Percentiles rank a stretch among this genome's conserved stretches.
Evolutionary conservation across 2,888 invertebrate genomes (phyloP).

Genomic region (Orchesellides sinensis): DNA sequence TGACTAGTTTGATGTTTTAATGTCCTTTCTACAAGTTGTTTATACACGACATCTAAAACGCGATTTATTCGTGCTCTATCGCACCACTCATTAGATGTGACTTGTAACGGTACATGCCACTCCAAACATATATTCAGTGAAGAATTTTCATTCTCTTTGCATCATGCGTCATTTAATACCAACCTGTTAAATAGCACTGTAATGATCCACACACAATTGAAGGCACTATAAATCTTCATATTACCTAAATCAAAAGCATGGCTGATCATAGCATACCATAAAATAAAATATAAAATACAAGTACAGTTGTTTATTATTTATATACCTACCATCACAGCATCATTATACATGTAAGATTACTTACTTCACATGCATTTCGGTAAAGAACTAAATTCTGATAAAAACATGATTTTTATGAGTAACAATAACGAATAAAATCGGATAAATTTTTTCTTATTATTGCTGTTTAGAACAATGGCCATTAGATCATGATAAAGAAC

Average conservation of each 20-base stretch:
- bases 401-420: conserved; percentile 13
- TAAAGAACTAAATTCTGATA: background rate
- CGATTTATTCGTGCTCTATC: no score
- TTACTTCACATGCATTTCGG: background rate
- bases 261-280: background rate
- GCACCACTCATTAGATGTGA: conserved; percentile 4
- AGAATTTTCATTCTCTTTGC: background rate
- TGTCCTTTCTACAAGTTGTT: no score
- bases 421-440: background rate
- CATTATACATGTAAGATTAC: background rate
- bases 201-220: background rate
- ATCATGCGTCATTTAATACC: conserved; percentile 9
- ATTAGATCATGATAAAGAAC: conserved; percentile 45
- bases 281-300: no score
- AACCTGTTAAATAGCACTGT: background rate
- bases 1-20: no score
- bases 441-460: background rate
- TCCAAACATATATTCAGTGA: background rate
- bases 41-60: no score
- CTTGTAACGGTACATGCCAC: conserved; percentile 36
- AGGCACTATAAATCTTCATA: conserved; percentile 7
- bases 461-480: conserved; percentile 24
- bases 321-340: background rate
- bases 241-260: conserved; percentile 7
- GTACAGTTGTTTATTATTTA: background rate